Evolutionary conservation across 2,888 invertebrate genomes (phyloP), one percentile per base, ranked within the genome.

Genomic region (Petrolisthes manimaculis): DNA sequence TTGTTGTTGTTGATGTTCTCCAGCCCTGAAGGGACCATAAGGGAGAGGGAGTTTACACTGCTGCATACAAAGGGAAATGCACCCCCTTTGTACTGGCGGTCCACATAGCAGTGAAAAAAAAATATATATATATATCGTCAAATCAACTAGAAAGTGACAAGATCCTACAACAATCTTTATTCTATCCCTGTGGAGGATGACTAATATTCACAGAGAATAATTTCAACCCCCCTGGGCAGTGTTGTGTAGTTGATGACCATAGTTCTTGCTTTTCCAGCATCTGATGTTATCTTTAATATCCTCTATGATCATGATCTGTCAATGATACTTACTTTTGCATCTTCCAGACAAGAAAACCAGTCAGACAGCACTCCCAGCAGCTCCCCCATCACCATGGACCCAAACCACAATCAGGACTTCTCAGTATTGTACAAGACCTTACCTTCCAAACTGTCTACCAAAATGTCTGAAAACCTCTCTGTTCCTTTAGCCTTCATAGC

Each of bases 401-500:
- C 61, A n/a, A 77, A 75, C 9, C 51, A 81, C 6, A 54, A n/a
- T 12, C 81, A 85, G 24, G 93, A 93, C 5, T 96, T 96, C 92
- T 93, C 93, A 77, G 92, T 93, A 0, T 90, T 96, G 24, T 96
- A 95, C 92, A 93, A 93, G 0, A 92, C 93, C 83, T 92, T 96
- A 83, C 96, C 96, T 0, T 93, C 92, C 18, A 93, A 94, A 86
- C 92, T 96, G 74, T 94, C 95, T 0, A 93, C 94, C 12, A 94
- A 94, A 91, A 96, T 96, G 95, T 94, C 94, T 0, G 95, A 95
- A 83, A 95, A 96, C 53, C 94, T 97, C 83, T 96, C 96, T 92
- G 95, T 96, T 54, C 95, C 96, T 0, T 94, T 97, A 85, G 96
- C 96, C 0, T 95, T 97, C 93, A 95, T 96, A 53, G 96, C 97